phyloP scores from a whole-genome alignment of 2,113 vertebrate species.

The Oxyura jamaicensis region DNA sequence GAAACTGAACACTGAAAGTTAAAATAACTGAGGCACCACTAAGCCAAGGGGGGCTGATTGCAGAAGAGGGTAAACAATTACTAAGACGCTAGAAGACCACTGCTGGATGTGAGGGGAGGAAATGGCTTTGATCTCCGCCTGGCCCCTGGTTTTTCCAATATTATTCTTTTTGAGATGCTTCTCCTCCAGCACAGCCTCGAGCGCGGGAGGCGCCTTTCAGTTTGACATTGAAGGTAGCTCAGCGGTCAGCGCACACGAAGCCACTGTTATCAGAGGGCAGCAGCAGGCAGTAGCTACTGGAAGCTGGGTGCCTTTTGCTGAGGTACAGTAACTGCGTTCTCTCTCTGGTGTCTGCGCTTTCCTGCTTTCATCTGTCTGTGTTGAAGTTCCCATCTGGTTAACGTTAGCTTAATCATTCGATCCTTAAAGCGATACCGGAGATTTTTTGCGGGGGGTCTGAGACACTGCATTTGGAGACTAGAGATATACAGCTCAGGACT shows the following conservation, averaged over 20 bases:
- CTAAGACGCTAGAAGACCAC: slow-evolving; percentile 48
- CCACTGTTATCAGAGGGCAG: slow-evolving; percentile 66
- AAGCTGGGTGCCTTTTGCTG: slow-evolving; percentile 63
- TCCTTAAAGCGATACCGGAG: slow-evolving; percentile 5
- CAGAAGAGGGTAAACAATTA: slow-evolving; percentile 56
- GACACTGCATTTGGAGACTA: neutral
- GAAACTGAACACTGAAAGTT: slow-evolving; percentile 68
- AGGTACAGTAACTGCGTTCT: slow-evolving; percentile 76
- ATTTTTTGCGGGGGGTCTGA: neutral
- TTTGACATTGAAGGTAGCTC: slow-evolving; percentile 82
- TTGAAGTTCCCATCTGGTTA: slow-evolving; percentile 26
- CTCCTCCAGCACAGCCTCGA: slow-evolving; percentile 60
- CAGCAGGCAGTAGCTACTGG: slow-evolving; percentile 66
- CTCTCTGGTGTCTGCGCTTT: slow-evolving; percentile 47
- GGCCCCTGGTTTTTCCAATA: slow-evolving; percentile 63
- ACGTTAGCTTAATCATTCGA: neutral
- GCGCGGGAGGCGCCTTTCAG: slow-evolving; percentile 62
- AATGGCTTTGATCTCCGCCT: slow-evolving; percentile 76
- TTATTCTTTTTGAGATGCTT: slow-evolving; percentile 70
- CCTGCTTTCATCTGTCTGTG: slow-evolving; percentile 36
- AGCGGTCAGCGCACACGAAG: slow-evolving; percentile 71
- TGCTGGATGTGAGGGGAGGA: slow-evolving; percentile 69
- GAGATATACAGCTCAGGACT: neutral
- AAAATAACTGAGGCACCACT: slow-evolving; percentile 66
- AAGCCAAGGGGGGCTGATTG: slow-evolving; percentile 55